Evolutionary conservation across 1,140 invertebrate species (phyloP).

Genomic region (Apocrypta bakeri): DNA sequence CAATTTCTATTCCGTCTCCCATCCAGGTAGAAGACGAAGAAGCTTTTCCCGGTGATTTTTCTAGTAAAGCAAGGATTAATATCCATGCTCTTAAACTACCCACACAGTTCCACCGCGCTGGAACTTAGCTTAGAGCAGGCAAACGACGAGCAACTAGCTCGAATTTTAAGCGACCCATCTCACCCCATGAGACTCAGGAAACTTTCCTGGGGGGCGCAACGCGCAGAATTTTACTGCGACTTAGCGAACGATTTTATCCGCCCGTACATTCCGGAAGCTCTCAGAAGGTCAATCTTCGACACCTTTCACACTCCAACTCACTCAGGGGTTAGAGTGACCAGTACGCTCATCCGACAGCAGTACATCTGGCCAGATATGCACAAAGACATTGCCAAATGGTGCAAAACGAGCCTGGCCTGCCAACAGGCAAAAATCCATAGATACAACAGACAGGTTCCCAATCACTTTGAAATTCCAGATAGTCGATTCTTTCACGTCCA

Average conservation of each 20-base stretch:
- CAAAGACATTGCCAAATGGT: too few species aligned
- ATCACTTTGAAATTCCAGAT: conserved; percentile 27
- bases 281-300: conserved; percentile 57
- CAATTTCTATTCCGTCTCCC: too few species aligned
- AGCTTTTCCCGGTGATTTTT: too few species aligned
- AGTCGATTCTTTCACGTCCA: conserved; percentile 69
- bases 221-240: conserved; percentile 49
- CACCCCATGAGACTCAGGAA: background rate
- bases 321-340: conserved; percentile 54
- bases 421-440: conserved; percentile 59
- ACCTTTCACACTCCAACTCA: conserved; percentile 57
- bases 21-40: too few species aligned
- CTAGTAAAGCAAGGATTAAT: too few species aligned
- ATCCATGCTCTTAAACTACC: background rate
- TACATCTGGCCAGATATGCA: conserved; percentile 59
- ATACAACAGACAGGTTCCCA: conserved; percentile 40
- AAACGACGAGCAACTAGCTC: conserved; percentile 55
- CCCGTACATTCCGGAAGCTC: conserved; percentile 56
- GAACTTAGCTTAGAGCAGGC: conserved; percentile 36
- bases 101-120: background rate
- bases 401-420: conserved; percentile 54
- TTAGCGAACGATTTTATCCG: conserved; percentile 50
- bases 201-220: conserved; percentile 9
- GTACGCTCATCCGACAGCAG: conserved; percentile 47
- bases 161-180: conserved; percentile 13